Base-by-base conservation (phyloP, 1,140 invertebrate genomes). In the Latrodectus geometricus region DNA sequence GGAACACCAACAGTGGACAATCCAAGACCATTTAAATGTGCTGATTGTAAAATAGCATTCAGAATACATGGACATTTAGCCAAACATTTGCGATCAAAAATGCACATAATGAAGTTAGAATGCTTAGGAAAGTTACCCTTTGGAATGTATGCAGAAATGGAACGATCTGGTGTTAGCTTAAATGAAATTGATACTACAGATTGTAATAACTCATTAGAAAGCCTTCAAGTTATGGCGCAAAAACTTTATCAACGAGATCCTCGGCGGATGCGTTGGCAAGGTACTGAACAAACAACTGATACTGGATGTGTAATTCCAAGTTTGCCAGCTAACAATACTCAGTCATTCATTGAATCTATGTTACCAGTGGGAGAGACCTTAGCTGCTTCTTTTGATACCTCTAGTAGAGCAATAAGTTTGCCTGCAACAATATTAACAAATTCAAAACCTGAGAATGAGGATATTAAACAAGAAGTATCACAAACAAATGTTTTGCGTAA, bases 61-160 rank as follows among this genome's bases (percentile, higher is more conserved):
- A 94, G 97, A 88, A 98, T 98, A 90, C 97, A 98, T 90, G 97
- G 97, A 0, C 97, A 99, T 91, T 92, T 99, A 88, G 96, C 97
- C 0, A 99, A 99, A 92, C 98, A 99, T 93, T 92, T 99, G 66
- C 93, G 97, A 65, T 98, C 97, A 52, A 99, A 99, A 93, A 96
- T 97, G 94, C 98, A 99, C 90, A 97, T 99, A 35, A 97, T 97
- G 94, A 95, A 96, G 89, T 92, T 99, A 66, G 97, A 99, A 91
- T 97, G 96, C 91, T 91, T 97, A 50, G 92, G 96, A 94, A 99
- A 98, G 92, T 91, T 99, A 86, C 97, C 97, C 0, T 97, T 97
- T 90, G 97, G 97, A n/a, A 96, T 97, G 50, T 98, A 97, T 90
- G 97, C 97, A 48, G 97, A 98, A 92, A 95, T 98, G 90, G 97